A percentile compares a stretch with the other conserved stretches of the same genome.
Evolutionary conservation across 2,113 vertebrate species (phyloP).

Genomic region (Stictonetta naevosa): DNA sequence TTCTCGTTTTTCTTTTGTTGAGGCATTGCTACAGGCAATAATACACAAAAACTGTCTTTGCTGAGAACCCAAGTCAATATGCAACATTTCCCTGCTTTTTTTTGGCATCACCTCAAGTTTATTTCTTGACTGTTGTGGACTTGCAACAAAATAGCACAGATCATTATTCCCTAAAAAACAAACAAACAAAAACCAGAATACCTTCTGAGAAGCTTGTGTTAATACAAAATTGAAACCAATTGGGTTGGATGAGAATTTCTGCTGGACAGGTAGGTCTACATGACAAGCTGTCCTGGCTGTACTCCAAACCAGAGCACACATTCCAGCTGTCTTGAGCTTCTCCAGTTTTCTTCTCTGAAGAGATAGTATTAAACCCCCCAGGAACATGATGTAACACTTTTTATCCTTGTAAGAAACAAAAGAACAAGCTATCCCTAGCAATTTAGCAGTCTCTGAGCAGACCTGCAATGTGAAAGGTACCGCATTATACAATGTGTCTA

Average conservation of each 20-base stretch:
- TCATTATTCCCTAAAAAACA: background rate
- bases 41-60: background rate
- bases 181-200: background rate
- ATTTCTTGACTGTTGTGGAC: background rate
- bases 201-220: background rate
- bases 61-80: background rate
- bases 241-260: background rate
- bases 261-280: background rate
- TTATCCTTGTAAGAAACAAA: background rate
- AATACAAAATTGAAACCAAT: background rate
- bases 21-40: background rate
- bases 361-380: background rate
- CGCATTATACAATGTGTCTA: background rate
- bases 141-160: background rate
- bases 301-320: accelerated
- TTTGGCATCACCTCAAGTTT: background rate
- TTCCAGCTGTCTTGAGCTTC: background rate
- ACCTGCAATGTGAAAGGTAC: background rate
- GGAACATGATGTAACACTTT: background rate
- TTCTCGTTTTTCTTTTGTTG: background rate
- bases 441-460: background rate
- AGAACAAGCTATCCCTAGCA: background rate
- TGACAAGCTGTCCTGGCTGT: background rate
- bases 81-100: background rate
- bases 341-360: background rate